Conservation (phyloP, 2,797 vertebrate species). For the Muraenolepis orangiensis region DNA sequence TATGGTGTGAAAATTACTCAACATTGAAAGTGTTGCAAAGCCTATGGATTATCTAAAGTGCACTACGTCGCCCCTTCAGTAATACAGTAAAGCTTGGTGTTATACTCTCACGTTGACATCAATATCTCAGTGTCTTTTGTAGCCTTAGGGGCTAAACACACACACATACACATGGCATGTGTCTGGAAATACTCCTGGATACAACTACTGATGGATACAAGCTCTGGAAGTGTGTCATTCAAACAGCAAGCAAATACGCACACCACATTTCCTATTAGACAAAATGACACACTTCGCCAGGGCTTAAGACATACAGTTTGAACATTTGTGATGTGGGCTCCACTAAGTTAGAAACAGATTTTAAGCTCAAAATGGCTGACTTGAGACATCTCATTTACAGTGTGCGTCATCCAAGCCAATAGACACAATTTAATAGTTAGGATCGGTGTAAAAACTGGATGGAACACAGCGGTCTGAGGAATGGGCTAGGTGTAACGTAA, state of each 20-base stretch:
- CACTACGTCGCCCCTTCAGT: neutral
- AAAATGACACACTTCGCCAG: constrained; percentile 10
- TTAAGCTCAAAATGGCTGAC: constrained; percentile 56
- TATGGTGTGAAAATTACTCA: neutral
- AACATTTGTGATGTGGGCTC: constrained; percentile 46
- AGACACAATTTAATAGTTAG: constrained; percentile 56
- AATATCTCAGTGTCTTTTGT: constrained; percentile 18
- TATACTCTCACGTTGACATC: constrained; percentile 40
- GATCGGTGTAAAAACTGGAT: too few relatives aligned
- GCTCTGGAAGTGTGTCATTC: constrained; percentile 16
- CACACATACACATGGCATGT: neutral
- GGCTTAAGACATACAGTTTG: constrained; percentile 38
- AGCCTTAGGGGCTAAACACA: constrained; percentile 7
- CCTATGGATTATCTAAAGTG: neutral
- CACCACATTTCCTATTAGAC: neutral
- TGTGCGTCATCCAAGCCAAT: constrained; percentile 51
- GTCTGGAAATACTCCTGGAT: neutral
- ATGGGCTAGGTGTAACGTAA: too few relatives aligned
- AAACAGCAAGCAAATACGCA: constrained; percentile 6
- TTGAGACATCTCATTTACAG: constrained; percentile 53
- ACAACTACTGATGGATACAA: neutral
- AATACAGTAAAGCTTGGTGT: constrained; percentile 2
- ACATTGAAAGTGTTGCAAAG: neutral
- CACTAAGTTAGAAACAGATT: constrained; percentile 56
- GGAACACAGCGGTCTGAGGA: too few relatives aligned